Conservation (phyloP, 2,888 invertebrate genomes). For the Scrobipalpa costella region DNA sequence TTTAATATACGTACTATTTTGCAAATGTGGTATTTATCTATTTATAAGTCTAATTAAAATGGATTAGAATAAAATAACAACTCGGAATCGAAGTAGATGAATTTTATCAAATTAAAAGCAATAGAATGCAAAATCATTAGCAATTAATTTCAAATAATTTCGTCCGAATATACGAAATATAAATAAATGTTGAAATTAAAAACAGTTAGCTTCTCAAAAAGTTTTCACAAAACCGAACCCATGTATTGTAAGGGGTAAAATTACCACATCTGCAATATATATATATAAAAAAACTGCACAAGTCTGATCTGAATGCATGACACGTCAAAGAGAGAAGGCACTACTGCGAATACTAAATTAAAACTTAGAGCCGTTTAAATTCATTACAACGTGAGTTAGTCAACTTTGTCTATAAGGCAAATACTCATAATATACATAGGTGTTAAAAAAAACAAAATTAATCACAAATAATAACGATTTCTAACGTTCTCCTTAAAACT, state of each 20-base stretch:
- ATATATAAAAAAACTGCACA: constrained; percentile 36
- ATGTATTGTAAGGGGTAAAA: too few relatives aligned
- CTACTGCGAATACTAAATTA: constrained; percentile 47
- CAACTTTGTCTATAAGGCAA: constrained; percentile 31
- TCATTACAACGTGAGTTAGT: constrained; percentile 32
- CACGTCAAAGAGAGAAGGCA: constrained; percentile 53
- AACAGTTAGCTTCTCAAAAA: too few relatives aligned
- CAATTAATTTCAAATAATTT: too few relatives aligned
- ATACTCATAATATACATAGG: constrained; percentile 33
- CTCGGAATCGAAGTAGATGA: too few relatives aligned
- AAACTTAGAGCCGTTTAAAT: constrained; percentile 38
- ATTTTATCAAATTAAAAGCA: too few relatives aligned
- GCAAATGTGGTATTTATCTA: background rate
- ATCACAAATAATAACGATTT: constrained; percentile 45
- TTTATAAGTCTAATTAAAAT: background rate
- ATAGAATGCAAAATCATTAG: too few relatives aligned
- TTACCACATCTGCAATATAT: background rate
- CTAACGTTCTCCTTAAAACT: constrained; percentile 49
- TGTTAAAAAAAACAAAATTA: constrained; percentile 37
- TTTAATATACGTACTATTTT: background rate
- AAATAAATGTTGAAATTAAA: too few relatives aligned
- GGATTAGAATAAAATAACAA: background rate
- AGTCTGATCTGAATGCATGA: constrained; percentile 57
- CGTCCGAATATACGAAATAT: too few relatives aligned
- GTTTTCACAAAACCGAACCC: too few relatives aligned